phyloP scores from a whole-genome alignment of 2,888 invertebrate genomes.

The Agonopterix heracliana region DNA sequence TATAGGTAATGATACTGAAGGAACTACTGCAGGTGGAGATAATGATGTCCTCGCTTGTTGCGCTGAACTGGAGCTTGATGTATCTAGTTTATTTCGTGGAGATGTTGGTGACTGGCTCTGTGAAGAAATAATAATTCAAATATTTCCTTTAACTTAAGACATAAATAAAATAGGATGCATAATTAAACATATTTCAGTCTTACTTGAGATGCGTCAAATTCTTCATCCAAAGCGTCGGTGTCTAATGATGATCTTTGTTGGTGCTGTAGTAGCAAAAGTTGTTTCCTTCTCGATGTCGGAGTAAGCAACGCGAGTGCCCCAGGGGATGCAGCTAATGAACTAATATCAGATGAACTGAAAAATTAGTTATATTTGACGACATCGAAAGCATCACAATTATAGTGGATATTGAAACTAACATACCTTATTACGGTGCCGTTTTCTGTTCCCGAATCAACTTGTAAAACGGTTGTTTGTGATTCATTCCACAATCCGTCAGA shows the following conservation, averaged over 20 bases:
- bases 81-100: slow-evolving; percentile 69
- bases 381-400: background rate
- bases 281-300: slow-evolving; percentile 86
- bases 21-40: slow-evolving; percentile 68
- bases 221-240: slow-evolving; percentile 87
- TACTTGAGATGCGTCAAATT: slow-evolving; percentile 79
- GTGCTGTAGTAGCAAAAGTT: slow-evolving; percentile 85
- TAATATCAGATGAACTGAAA: slow-evolving; percentile 67
- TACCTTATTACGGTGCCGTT: slow-evolving; percentile 78
- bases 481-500: slow-evolving; percentile 94
- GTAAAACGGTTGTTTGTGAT: slow-evolving; percentile 89
- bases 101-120: slow-evolving; percentile 73
- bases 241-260: slow-evolving; percentile 91
- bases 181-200: slow-evolving; percentile 5
- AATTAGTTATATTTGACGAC: background rate
- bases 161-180: background rate
- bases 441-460: slow-evolving; percentile 82
- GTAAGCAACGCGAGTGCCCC: slow-evolving; percentile 80
- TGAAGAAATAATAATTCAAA: slow-evolving; percentile 16
- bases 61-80: slow-evolving; percentile 49
- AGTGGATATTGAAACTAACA: background rate
- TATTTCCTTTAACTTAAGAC: background rate
- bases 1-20: slow-evolving; percentile 57
- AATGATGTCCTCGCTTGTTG: slow-evolving; percentile 52
- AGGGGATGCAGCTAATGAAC: slow-evolving; percentile 71